A percentile compares a stretch with the other conserved stretches of the same genome.
These are phyloP conservation scores for Gallinago paraguaiae DNA, from an alignment of 2,113 vertebrate genomes.

Conservation along the genomic window DNA sequence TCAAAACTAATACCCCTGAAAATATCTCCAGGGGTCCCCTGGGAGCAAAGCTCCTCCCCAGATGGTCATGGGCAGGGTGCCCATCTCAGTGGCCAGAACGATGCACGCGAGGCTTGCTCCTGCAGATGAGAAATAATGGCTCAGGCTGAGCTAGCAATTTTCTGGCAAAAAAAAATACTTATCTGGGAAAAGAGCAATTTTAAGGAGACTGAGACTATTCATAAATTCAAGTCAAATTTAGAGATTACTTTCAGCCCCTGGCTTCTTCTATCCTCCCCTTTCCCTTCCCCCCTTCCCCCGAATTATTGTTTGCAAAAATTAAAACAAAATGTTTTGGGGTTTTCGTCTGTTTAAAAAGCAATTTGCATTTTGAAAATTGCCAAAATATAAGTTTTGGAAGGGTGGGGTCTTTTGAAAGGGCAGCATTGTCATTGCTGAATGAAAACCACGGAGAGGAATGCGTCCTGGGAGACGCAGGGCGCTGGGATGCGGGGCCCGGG, in stretches of 20 bases:
- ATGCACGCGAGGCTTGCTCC: neutral
- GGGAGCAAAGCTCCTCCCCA: neutral
- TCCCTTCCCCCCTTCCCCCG: neutral
- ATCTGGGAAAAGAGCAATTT: slow-evolving; percentile 5
- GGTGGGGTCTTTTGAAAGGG: slow-evolving; percentile 60
- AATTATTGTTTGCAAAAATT: slow-evolving; percentile 68
- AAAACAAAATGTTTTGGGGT: slow-evolving; percentile 61
- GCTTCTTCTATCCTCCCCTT: slow-evolving; percentile 2
- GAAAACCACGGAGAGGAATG: slow-evolving; percentile 46
- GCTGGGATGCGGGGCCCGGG: neutral
- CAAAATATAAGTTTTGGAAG: slow-evolving; percentile 67
- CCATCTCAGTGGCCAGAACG: accelerated
- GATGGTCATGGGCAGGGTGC: accelerated
- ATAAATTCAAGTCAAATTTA: slow-evolving; percentile 46
- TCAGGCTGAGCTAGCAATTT: neutral
- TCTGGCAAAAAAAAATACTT: neutral
- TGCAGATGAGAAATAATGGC: neutral
- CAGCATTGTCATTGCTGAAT: slow-evolving; percentile 67
- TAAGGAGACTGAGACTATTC: slow-evolving; percentile 1
- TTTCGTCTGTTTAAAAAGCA: slow-evolving; percentile 59
- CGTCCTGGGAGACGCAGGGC: neutral
- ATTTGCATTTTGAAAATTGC: slow-evolving; percentile 58
- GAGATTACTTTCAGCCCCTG: slow-evolving; percentile 48
- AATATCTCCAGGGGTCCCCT: neutral
- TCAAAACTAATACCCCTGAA: neutral